phyloP scores from a whole-genome alignment of 2,113 vertebrate species.

The Myotis brandtii region DNA sequence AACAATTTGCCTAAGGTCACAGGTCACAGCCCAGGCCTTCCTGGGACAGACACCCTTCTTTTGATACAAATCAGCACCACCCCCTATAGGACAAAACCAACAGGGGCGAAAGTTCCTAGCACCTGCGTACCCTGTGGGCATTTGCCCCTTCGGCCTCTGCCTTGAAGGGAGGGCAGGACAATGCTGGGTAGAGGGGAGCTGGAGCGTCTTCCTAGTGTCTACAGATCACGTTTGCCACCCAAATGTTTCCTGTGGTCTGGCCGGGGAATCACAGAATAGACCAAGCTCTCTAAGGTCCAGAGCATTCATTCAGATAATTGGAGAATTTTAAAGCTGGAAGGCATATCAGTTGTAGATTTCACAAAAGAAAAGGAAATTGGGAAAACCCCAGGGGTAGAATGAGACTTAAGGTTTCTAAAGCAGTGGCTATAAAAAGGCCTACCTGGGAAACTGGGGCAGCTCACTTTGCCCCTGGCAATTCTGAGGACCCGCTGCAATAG shows the following conservation, averaged over 20 bases:
- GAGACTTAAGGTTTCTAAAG: constrained; percentile 64
- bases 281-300: background rate
- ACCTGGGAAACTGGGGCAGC: constrained; percentile 63
- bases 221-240: background rate
- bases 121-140: background rate
- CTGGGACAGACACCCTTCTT: background rate
- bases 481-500: background rate
- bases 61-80: background rate
- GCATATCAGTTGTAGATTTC: constrained; percentile 23
- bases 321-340: constrained; percentile 62
- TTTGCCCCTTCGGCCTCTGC: background rate
- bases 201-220: background rate
- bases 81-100: background rate
- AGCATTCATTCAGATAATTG: constrained; percentile 40
- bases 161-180: background rate
- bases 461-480: background rate
- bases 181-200: too few species aligned
- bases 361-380: constrained; percentile 50
- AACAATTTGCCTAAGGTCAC: background rate
- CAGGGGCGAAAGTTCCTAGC: background rate
- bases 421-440: constrained; percentile 73
- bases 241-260: background rate
- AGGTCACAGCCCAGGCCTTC: background rate
- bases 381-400: constrained; percentile 50
- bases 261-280: background rate